Conservation (phyloP, 64 coral and sea anemone genomes). For the Pocillopora verrucosa region DNA sequence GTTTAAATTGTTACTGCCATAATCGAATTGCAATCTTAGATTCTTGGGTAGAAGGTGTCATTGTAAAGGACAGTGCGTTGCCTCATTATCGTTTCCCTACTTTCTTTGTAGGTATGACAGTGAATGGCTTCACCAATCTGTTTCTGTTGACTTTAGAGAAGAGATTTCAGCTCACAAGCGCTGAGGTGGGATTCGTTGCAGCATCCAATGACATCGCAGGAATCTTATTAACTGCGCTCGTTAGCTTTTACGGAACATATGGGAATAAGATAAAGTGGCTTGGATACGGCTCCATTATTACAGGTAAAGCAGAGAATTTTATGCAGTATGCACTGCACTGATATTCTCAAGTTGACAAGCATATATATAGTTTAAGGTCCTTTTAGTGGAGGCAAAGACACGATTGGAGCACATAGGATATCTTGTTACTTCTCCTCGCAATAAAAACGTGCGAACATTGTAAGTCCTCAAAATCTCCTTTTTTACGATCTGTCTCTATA, state of each 20-base stretch:
- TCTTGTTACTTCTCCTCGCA: too few relatives aligned
- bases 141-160: slow-evolving; percentile 76
- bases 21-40: too few relatives aligned
- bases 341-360: not conserved
- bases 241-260: slow-evolving; percentile 93
- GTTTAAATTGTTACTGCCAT: too few relatives aligned
- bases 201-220: slow-evolving; percentile 82
- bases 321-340: not conserved
- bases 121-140: slow-evolving; percentile 81
- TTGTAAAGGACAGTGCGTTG: not conserved
- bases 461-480: too few relatives aligned
- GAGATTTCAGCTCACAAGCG: slow-evolving; percentile 79
- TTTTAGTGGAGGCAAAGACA: too few relatives aligned
- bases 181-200: slow-evolving; percentile 71
- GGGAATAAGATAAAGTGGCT: slow-evolving; percentile 98
- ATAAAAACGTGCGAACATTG: too few relatives aligned
- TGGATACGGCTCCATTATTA: slow-evolving; percentile 70
- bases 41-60: too few relatives aligned
- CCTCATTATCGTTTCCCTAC: not conserved
- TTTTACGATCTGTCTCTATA: too few relatives aligned
- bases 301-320: slow-evolving; percentile 29
- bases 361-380: too few relatives aligned
- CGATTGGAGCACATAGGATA: too few relatives aligned
- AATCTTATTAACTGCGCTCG: slow-evolving; percentile 62
- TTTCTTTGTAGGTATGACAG: slow-evolving; percentile 50